These are phyloP conservation scores for Cyanoliseus patagonus DNA, from an alignment of 2,113 vertebrate genomes.

Conservation along the genomic window DNA sequence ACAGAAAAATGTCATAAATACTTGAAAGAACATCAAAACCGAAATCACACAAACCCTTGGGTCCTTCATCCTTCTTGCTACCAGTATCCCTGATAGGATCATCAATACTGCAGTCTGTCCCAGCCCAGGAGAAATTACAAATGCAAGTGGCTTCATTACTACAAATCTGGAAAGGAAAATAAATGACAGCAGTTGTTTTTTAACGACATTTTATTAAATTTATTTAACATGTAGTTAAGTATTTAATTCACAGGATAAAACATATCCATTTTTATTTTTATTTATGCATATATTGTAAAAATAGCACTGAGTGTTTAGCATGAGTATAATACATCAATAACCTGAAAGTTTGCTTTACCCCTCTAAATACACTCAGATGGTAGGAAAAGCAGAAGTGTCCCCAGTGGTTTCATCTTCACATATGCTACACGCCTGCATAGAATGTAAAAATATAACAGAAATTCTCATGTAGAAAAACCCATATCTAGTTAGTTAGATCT, in stretches of 20 bases:
- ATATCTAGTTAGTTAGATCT: neutral
- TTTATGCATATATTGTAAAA: neutral
- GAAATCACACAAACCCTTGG: conserved; percentile 93
- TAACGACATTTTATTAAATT: neutral
- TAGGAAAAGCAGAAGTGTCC: neutral
- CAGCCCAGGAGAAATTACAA: conserved; percentile 93
- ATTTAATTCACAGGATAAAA: neutral
- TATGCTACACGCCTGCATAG: neutral
- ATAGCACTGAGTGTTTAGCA: neutral
- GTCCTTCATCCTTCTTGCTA: conserved; percentile 85
- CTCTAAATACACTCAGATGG: neutral
- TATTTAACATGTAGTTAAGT: neutral
- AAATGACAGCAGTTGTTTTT: neutral
- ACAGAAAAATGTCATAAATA: neutral
- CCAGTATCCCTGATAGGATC: conserved; percentile 86
- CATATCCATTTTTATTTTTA: neutral
- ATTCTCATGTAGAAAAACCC: neutral
- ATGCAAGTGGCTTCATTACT: conserved; percentile 98
- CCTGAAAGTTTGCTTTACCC: neutral
- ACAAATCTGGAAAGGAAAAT: conserved; percentile 82
- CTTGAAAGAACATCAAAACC: conserved; percentile 26
- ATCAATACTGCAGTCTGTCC: conserved; percentile 97
- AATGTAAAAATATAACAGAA: neutral
- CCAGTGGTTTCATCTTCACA: neutral
- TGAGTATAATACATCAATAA: neutral